These are phyloP conservation scores for Stictonetta naevosa DNA, from an alignment of 2,113 vertebrate genomes.

Conservation along the genomic window DNA sequence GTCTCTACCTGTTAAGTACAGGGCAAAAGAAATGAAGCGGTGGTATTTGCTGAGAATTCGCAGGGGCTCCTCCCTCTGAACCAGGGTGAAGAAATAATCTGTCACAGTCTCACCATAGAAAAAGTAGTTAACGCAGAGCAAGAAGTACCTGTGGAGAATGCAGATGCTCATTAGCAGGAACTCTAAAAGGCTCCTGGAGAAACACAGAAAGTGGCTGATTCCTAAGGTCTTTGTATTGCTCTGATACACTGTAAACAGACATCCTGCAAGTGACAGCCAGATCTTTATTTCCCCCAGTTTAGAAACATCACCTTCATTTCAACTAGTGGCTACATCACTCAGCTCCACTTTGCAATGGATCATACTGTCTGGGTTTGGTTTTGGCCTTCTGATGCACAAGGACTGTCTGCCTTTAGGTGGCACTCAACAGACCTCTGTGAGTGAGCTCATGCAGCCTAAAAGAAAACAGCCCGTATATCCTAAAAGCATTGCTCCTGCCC, in stretches of 20 bases:
- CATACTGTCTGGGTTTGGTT: fast-evolving
- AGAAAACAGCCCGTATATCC: not conserved
- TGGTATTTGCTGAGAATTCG: constrained; percentile 99
- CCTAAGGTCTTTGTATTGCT: not conserved
- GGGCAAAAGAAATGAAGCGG: constrained; percentile 96
- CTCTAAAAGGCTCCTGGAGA: not conserved
- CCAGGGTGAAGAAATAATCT: constrained; percentile 97
- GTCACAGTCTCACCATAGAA: constrained; percentile 98
- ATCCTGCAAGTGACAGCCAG: not conserved
- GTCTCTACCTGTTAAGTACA: constrained; percentile 91
- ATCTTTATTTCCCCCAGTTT: not conserved
- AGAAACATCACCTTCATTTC: not conserved
- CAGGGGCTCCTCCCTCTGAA: constrained; percentile 95
- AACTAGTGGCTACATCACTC: not conserved
- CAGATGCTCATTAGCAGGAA: not conserved
- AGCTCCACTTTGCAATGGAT: fast-evolving
- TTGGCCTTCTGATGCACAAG: not conserved
- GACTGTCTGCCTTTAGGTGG: not conserved
- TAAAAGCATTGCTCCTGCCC: not conserved
- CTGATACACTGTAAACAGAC: not conserved
- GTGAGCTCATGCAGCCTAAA: fast-evolving
- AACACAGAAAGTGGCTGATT: not conserved
- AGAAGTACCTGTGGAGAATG: constrained; percentile 89
- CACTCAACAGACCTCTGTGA: not conserved
- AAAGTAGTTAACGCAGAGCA: constrained; percentile 98